Evolutionary conservation across 2,888 invertebrate species (phyloP).

Genomic region (Julus scandinavius): DNA sequence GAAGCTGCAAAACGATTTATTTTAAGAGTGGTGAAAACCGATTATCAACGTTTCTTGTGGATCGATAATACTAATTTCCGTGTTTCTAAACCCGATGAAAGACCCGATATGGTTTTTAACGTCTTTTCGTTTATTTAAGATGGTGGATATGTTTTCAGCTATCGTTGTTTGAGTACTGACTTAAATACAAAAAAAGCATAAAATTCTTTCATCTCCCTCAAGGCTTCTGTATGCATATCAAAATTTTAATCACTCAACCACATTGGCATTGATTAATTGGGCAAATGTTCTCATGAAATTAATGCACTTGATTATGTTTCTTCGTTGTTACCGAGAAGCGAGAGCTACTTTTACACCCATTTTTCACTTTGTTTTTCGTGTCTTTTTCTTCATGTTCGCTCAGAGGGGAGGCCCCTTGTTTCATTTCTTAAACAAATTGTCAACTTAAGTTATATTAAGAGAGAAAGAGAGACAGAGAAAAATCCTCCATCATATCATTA

Average conservation of each 20-base stretch:
- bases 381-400: background rate
- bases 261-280: conserved; percentile 10
- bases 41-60: too few relatives aligned
- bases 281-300: conserved; percentile 2
- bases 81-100: background rate
- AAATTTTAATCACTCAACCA: background rate
- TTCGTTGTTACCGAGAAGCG: background rate
- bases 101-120: background rate
- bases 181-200: too few relatives aligned
- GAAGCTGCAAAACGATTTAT: too few relatives aligned
- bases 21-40: too few relatives aligned
- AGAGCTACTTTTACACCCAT: background rate
- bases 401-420: background rate
- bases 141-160: background rate
- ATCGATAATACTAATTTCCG: background rate
- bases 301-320: conserved; percentile 2
- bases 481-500: background rate
- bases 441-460: conserved; percentile 2
- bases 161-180: too few relatives aligned
- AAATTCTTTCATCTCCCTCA: background rate
- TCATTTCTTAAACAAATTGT: conserved; percentile 18
- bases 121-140: background rate
- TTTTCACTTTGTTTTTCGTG: background rate
- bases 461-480: background rate
- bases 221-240: too few relatives aligned